Evolutionary conservation across 2,113 vertebrate genomes (phyloP), one percentile per base, ranked within the genome.

Genomic region (Platichthys stellatus): DNA sequence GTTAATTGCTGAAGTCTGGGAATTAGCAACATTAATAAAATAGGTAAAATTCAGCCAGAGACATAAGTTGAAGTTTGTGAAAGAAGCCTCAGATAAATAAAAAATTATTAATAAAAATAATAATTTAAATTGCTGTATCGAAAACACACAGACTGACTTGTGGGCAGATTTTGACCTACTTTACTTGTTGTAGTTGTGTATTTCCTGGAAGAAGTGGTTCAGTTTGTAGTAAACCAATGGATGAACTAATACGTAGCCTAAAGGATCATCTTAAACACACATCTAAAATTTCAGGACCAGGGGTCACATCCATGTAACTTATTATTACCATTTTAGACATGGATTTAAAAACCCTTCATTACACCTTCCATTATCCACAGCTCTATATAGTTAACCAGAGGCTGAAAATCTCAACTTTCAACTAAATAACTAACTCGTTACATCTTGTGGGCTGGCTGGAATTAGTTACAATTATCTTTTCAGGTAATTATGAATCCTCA

Each of bases 401-500:
- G 54, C 75, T 24, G n/a, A 74, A 57, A 73, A 45, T 40, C 18
- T 69, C 35, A 28, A 54, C 56, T 72, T 35, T 72, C 18, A 74
- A 63, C 45, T 85, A 49, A 74, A 69, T n/a, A 58, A 49, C 15
- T 69, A 47, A 67, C 63, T 58, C 35, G n/a, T 51, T 45, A 74
- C 62, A 35, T 71, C 81, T 82, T 1, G 40, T 59, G 70, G 88
- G 80, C 63, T 80, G 83, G 82, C 78, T 63, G 90, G 85, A 89
- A 87, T 88, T 86, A 78, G 70, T 78, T 68, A 81, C 82, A 87
- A 90, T 90, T 89, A 87, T 87, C 78, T 72, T 71, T 90, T 69
- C 51, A 74, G 64, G 76, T 86, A 87, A 90, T 91, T 79, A 89
- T 85, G 20, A 89, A 87, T 90, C 57, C 82, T 82, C 65, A 74